Evolutionary conservation across 2,113 vertebrate genomes (phyloP).

Genomic region (Callipepla californica): DNA sequence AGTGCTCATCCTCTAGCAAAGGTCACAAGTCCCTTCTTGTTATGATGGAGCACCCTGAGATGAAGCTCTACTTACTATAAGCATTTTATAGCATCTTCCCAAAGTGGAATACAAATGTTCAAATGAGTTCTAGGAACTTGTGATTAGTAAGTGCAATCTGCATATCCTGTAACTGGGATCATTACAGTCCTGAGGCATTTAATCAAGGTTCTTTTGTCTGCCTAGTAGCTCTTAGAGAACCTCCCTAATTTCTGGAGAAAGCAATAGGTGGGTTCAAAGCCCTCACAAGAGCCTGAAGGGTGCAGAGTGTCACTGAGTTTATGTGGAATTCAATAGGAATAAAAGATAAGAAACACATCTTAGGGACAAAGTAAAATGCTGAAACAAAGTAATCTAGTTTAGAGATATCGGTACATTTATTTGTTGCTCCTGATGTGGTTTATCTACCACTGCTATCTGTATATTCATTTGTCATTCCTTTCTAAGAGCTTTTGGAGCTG

Average conservation of each 20-base stretch:
- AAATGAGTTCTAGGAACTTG: not conserved
- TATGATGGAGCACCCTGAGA: not conserved
- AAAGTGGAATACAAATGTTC: not conserved
- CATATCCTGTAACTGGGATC: rapidly evolving
- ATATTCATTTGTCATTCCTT: not conserved
- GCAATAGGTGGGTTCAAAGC: not conserved
- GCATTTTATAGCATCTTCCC: not conserved
- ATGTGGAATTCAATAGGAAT: not conserved
- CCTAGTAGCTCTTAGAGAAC: not conserved
- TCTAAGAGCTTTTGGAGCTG: not conserved
- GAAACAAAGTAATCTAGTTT: not conserved
- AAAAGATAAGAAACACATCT: not conserved
- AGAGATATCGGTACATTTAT: not conserved
- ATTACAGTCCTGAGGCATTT: not conserved
- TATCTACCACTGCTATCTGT: not conserved
- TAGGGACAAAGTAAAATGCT: not conserved
- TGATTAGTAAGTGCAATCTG: not conserved
- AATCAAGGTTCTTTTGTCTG: not conserved
- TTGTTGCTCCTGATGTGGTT: not conserved
- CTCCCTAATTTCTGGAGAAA: not conserved
- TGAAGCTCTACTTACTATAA: not conserved
- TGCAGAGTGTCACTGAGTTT: not conserved
- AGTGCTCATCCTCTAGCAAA: not conserved
- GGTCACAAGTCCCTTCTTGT: not conserved
- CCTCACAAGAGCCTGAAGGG: not conserved